Evolutionary conservation across 2,888 invertebrate species (phyloP), one percentile per base, ranked within the genome.

Genomic region (Timema podura): DNA sequence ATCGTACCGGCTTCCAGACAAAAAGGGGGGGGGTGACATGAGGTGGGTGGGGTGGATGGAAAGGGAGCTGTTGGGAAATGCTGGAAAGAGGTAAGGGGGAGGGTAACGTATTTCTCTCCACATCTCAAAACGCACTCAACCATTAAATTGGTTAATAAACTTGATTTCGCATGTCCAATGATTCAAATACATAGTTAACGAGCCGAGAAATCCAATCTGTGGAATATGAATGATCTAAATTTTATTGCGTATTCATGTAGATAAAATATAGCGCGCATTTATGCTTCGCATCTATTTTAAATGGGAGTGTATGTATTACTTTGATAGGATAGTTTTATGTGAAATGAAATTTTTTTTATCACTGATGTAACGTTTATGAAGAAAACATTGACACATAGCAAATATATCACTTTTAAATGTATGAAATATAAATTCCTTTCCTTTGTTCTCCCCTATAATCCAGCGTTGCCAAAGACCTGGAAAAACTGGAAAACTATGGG

Each of bases 131-230:
- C 11, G 11, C 61, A 11, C 44, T 45, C 61, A 45, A 61, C 61
- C 61, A 45, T 61, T 61, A 61, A 61, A 61, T 61, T 61, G 61
- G 61, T 61, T 61, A 61, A 61, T 61, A 61, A 61, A 61, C 61
- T 61, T 61, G 44, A 61, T 61, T 61, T 61, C 61, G 30, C 30
- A 61, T 61, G 61, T 61, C 61, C 61, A 61, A 61, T 61, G 61
- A 61, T 61, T 61, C 61, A 61, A 61, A 61, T 45, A 45, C 61
- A 30, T 30, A 45, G 30, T 30, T 61, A 61, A 61, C 61, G 61
- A 45, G 11, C 44, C 61, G 61, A 30, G 61, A 61, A 61, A 61
- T 61, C 44, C 30, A 61, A 61, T 61, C 61, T 45, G 30, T 61
- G 15, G 30, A 45, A 30, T 44, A 45, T 44, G 61, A 30, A 61